Evolutionary conservation across 2,797 vertebrate species (phyloP).

Genomic region (Pteropus rufus): DNA sequence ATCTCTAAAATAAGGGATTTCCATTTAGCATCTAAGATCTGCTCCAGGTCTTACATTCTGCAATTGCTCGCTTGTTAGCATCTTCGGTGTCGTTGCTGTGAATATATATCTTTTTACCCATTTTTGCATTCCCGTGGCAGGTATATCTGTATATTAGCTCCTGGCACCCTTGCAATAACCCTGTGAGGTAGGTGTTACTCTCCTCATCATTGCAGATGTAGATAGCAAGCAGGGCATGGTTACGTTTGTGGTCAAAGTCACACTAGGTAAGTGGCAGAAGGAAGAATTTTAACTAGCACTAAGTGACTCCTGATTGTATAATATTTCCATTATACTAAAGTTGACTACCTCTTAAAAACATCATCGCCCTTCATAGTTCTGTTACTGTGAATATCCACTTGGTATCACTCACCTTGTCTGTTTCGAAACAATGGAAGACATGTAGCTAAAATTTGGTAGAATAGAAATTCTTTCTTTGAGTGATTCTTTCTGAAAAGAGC

Average conservation of each 20-base stretch:
- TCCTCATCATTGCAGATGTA: not conserved
- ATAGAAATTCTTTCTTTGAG: constrained; percentile 60
- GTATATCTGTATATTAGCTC: not conserved
- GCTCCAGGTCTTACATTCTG: not conserved
- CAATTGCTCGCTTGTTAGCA: not conserved
- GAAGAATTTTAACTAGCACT: not conserved
- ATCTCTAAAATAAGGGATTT: not conserved
- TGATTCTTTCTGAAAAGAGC: constrained; percentile 57
- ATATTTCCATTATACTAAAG: not conserved
- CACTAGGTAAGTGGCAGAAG: not conserved
- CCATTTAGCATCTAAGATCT: not conserved
- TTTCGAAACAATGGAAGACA: constrained; percentile 49
- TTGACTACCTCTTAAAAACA: not conserved
- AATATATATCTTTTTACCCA: not conserved
- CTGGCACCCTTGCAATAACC: not conserved
- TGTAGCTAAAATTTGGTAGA: constrained; percentile 42
- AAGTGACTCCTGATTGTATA: not conserved
- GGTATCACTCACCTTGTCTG: not conserved
- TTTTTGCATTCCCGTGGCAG: not conserved
- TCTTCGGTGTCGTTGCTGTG: not conserved
- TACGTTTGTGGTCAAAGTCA: not conserved
- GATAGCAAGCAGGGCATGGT: not conserved
- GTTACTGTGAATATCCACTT: not conserved
- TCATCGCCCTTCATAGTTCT: not conserved
- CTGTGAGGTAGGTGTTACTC: not conserved